Percentiles rank a stretch among this genome's conserved stretches.
Evolutionary conservation across 2,888 invertebrate genomes (phyloP).

Genomic region (Yponomeuta cagnagella): DNA sequence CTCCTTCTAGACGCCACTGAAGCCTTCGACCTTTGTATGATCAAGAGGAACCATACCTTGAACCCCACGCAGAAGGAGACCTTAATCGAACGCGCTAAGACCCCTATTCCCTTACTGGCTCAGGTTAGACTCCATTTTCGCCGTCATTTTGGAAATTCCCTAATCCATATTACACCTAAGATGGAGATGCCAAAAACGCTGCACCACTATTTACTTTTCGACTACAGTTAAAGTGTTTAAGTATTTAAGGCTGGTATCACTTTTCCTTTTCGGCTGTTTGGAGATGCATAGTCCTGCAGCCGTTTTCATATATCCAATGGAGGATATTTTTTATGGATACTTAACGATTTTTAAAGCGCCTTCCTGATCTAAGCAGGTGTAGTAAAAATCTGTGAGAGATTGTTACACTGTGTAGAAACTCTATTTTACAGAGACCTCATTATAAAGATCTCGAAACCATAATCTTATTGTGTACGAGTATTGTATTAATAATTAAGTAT

Average conservation of each 20-base stretch:
- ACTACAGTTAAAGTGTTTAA: conserved; percentile 65
- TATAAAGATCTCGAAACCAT: background rate
- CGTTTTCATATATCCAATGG: background rate
- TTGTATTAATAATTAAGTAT: background rate
- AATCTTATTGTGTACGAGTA: background rate
- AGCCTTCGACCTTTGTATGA: conserved; percentile 87
- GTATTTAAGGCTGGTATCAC: conserved; percentile 22
- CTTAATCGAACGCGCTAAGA: conserved; percentile 79
- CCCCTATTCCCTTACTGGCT: conserved; percentile 80
- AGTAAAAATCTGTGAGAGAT: background rate
- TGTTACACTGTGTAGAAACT: background rate
- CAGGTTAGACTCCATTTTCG: conserved; percentile 78
- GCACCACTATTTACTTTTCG: conserved; percentile 81
- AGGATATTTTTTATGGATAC: too few species aligned
- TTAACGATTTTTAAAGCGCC: background rate
- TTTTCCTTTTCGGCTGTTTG: conserved; percentile 30
- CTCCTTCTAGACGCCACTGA: conserved; percentile 84
- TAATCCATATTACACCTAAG: conserved; percentile 72
- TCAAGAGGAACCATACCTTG: conserved; percentile 81
- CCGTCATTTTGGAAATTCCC: conserved; percentile 72
- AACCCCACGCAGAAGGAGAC: conserved; percentile 79
- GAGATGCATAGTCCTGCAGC: background rate
- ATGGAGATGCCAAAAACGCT: conserved; percentile 80
- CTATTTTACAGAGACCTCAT: background rate
- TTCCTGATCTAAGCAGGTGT: background rate